Percentiles rank a stretch among this genome's conserved stretches.
phyloP scores from a whole-genome alignment of 1,140 invertebrate genomes.

The Ceratitis capitata region DNA sequence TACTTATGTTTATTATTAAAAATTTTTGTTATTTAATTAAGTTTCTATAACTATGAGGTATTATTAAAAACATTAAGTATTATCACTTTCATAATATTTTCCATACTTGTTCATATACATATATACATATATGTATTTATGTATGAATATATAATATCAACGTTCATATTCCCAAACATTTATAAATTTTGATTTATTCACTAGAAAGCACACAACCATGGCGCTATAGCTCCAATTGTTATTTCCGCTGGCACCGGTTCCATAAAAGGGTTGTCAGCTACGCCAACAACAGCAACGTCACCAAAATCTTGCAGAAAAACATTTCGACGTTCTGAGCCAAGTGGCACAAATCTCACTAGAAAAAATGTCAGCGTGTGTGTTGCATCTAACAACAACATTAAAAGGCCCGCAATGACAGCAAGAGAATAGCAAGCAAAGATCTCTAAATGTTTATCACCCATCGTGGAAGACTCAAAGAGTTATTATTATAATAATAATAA shows the following conservation, averaged over 20 bases:
- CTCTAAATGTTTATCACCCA: not conserved
- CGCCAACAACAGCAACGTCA: not conserved
- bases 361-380: not conserved
- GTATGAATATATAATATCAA: not conserved
- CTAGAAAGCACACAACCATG: conserved; percentile 10
- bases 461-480: not conserved
- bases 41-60: too few species aligned
- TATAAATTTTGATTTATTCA: not conserved
- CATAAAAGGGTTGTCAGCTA: not conserved
- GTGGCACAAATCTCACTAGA: conserved; percentile 24
- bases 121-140: not conserved
- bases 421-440: not conserved
- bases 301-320: not conserved
- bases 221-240: not conserved
- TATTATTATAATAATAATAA: too few species aligned
- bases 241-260: conserved; percentile 30
- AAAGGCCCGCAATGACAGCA: not conserved
- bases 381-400: conserved; percentile 8
- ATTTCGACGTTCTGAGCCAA: conserved; percentile 4
- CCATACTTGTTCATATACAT: too few species aligned
- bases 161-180: too few species aligned
- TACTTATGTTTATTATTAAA: too few species aligned
- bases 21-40: too few species aligned
- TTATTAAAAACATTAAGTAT: too few species aligned
- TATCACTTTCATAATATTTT: too few species aligned